Base-by-base conservation (phyloP, 2,888 invertebrate genomes). In the Tethea ocularis region DNA sequence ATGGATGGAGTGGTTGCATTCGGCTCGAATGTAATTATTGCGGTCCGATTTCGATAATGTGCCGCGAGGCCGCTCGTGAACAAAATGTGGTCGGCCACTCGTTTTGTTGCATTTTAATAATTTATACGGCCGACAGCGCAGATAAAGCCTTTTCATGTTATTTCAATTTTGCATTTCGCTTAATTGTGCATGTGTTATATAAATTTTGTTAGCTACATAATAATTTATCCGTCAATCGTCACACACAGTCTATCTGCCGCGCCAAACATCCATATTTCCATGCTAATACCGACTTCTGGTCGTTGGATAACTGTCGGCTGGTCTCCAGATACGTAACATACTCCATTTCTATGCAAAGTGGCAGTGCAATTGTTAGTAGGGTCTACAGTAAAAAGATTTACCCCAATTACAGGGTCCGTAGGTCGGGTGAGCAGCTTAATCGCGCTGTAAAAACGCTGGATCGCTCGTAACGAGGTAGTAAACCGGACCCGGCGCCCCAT, bases 41-140 rank as follows among this genome's bases (percentile, higher is more conserved):
- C 85, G 89, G 91, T 88, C 82, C 87, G 90, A 87, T 90, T 90
- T 85, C 89, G 91, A 91, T 91, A 91, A 91, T 91, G 87, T 84
- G 84, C 83, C 74, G 83, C 86, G 88, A 86, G 88, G 86, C 84
- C 83, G 86, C 71, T 72, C 77, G 80, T 81, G 85, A 78, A 81
- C 86, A 73, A 85, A 90, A 88, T 90, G 88, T 81, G 89, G 88
- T 88, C 83, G 81, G 74, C 72, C 80, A 80, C 82, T 88, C 87
- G 86, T 85, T 88, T 84, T 86, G 84, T 86, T 89, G 86, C 82
- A 88, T 90, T 91, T 91, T 87, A 88, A 91, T 91, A 86, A 90
- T 89, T 86, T 86, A 89, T 89, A 80, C 82, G 71, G 75, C 77
- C 78, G 81, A 71, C 82, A 82, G 80, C 82, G 74, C 86, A 82